Conservation (phyloP, 1,140 invertebrate genomes). For the Geopemphigus sp. region DNA sequence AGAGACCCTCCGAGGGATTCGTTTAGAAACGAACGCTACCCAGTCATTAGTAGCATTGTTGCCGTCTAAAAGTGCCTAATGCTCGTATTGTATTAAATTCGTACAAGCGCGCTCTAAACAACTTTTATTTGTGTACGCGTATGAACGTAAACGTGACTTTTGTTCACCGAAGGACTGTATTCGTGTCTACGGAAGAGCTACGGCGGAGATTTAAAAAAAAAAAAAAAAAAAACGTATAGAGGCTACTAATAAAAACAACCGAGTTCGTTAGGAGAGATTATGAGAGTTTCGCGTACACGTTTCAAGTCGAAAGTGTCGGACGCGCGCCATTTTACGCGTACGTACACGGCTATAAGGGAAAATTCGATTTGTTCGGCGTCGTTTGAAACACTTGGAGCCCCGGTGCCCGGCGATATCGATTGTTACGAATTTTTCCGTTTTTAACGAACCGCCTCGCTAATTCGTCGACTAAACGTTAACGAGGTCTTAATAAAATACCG, state of each 20-base stretch:
- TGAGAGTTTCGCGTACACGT: background rate
- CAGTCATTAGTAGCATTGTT: slow-evolving; percentile 27
- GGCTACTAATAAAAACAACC: slow-evolving; percentile 18
- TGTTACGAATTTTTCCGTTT: background rate
- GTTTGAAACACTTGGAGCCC: background rate
- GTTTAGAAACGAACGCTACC: background rate
- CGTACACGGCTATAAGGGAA: background rate
- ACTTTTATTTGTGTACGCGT: slow-evolving; percentile 21
- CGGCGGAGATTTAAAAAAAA: slow-evolving; percentile 13
- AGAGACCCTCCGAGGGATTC: background rate
- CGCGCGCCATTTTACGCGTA: background rate
- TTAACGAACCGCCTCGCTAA: no score
- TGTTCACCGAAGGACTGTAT: background rate
- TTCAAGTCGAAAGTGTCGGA: background rate
- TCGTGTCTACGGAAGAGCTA: background rate
- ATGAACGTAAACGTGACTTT: slow-evolving; percentile 26
- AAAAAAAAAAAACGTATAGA: background rate
- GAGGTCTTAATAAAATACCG: no score
- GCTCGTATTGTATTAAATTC: slow-evolving; percentile 12
- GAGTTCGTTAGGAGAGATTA: slow-evolving; percentile 25
- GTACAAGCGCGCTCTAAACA: slow-evolving; percentile 1
- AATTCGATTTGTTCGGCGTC: background rate
- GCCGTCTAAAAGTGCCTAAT: background rate
- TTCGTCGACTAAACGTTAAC: no score
- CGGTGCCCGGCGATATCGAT: background rate